Evolutionary conservation across 2,797 vertebrate species (phyloP).

Genomic region (Lycodopsis pacificus): DNA sequence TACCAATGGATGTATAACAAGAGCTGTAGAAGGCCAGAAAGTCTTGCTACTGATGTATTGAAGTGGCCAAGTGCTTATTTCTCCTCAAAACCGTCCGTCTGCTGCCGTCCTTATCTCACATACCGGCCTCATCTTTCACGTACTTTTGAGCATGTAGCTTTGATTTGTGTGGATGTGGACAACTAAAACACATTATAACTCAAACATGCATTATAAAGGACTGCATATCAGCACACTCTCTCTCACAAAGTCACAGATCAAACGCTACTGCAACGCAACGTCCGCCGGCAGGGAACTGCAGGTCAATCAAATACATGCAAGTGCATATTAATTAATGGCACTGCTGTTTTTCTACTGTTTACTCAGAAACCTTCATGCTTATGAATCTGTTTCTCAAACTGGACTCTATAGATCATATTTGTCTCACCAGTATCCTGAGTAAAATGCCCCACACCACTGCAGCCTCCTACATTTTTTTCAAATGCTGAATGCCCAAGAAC

Average conservation of each 20-base stretch:
- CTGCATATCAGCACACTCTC: background rate
- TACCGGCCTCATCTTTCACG: background rate
- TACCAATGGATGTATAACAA: background rate
- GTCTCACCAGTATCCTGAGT: background rate
- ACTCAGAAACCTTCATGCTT: no score
- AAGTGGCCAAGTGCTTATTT: background rate
- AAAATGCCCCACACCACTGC: background rate
- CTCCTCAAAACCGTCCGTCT: no score
- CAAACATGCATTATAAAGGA: background rate
- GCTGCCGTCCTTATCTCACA: no score
- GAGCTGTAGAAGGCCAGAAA: background rate
- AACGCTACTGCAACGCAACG: background rate
- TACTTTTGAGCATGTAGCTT: background rate
- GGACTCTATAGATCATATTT: background rate
- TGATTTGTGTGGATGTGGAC: background rate
- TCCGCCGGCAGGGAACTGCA: background rate
- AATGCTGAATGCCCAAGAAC: conserved; percentile 11
- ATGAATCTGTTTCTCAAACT: rapidly evolving
- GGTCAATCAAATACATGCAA: background rate
- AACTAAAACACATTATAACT: background rate
- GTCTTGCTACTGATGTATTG: background rate
- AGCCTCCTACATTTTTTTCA: background rate
- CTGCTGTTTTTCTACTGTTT: background rate
- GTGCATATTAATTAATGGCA: background rate
- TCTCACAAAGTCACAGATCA: background rate